Conservation (phyloP, 2,888 invertebrate species). For the Bedellia somnulentella region DNA sequence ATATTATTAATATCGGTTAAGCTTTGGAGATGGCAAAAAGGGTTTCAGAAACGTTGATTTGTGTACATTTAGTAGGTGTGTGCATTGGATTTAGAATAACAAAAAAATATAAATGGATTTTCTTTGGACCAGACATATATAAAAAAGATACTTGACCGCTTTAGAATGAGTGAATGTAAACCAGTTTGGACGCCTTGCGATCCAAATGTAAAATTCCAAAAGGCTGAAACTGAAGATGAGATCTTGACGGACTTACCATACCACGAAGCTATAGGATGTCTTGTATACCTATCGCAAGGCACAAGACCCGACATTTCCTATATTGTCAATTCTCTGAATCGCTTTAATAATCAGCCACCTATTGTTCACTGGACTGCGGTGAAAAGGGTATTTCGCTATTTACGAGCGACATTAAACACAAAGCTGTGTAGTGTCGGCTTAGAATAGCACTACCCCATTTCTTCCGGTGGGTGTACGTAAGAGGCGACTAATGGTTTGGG, state of each 20-base stretch:
- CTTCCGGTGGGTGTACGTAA: too few relatives aligned
- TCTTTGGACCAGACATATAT: conserved; percentile 7
- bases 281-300: conserved; percentile 5
- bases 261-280: conserved; percentile 5
- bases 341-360: conserved; percentile 6
- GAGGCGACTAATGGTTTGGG: too few relatives aligned
- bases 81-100: conserved; percentile 6
- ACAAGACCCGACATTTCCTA: conserved; percentile 9
- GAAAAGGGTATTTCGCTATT: conserved; percentile 9
- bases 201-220: conserved; percentile 1
- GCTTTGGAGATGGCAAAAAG: too few relatives aligned
- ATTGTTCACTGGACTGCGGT: conserved; percentile 9
- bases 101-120: conserved; percentile 2
- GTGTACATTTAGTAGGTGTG: too few relatives aligned
- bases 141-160: conserved; percentile 5
- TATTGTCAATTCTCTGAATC: conserved; percentile 6
- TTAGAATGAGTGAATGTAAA: conserved; percentile 7
- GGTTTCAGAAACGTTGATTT: too few relatives aligned
- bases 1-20: too few relatives aligned
- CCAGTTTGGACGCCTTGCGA: conserved; percentile 5
- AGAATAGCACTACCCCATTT: too few relatives aligned
- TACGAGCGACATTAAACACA: conserved; percentile 10
- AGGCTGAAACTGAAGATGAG: conserved; percentile 4
- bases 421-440: too few relatives aligned
- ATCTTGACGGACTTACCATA: conserved; percentile 6